These are phyloP conservation scores for Ciona savignyi DNA, from an alignment of 23 tunicate genomes.

Conservation along the genomic window DNA sequence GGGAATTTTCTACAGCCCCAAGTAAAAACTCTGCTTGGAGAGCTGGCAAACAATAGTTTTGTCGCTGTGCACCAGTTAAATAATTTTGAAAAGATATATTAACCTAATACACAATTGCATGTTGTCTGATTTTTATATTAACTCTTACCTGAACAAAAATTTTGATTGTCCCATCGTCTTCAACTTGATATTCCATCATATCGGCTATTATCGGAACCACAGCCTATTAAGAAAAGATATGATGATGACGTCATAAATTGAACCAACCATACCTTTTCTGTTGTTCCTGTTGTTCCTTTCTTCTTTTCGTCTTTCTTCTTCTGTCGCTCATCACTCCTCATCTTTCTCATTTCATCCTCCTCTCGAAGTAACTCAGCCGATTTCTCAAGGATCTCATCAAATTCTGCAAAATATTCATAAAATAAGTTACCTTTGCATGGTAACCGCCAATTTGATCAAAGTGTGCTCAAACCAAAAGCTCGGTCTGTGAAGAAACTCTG, in stretches of 20 bases:
- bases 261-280: not conserved
- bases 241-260: not conserved
- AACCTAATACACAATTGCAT: too few species aligned
- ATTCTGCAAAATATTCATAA: conserved; percentile 47
- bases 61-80: too few species aligned
- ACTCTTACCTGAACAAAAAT: conserved; percentile 8
- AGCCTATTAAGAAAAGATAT: not conserved
- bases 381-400: conserved; percentile 29
- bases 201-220: conserved; percentile 10
- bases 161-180: conserved; percentile 7
- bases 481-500: not conserved
- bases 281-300: conserved; percentile 15
- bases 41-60: too few species aligned
- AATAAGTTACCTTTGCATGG: too few species aligned
- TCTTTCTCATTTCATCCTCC: conserved; percentile 54
- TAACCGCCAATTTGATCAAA: too few species aligned
- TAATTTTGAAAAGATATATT: too few species aligned
- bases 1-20: too few species aligned
- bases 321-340: conserved; percentile 55
- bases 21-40: too few species aligned
- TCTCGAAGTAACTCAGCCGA: conserved; percentile 42
- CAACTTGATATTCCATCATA: conserved; percentile 35
- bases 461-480: not conserved
- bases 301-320: conserved; percentile 37
- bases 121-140: too few species aligned